Evolutionary conservation across 2,888 invertebrate species (phyloP).

Genomic region (Lithophane semibrunnea): DNA sequence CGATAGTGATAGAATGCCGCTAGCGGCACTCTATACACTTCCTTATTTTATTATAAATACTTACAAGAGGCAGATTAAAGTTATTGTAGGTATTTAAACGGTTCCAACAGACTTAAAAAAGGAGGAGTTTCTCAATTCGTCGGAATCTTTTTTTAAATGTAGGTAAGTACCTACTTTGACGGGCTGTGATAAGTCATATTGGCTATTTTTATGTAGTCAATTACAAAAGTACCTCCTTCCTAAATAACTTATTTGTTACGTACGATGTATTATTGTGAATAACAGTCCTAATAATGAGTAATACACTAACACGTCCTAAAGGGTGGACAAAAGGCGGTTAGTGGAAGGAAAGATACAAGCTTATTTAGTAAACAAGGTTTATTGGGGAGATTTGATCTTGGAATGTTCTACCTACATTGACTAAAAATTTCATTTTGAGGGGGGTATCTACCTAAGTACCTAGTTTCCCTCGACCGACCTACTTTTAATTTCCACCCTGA

Average conservation of each 20-base stretch:
- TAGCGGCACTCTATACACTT: too few relatives aligned
- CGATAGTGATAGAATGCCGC: too few relatives aligned
- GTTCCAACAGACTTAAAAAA: not conserved
- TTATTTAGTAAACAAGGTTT: not conserved
- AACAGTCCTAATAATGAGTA: not conserved
- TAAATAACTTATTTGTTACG: not conserved
- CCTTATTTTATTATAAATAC: not conserved
- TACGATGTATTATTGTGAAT: not conserved
- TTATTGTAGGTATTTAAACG: slow-evolving; percentile 3
- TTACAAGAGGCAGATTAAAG: not conserved
- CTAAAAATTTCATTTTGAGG: not conserved
- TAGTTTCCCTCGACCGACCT: not conserved
- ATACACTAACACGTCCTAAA: not conserved
- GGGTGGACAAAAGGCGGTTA: not conserved
- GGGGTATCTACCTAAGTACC: not conserved
- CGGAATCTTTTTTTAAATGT: not conserved
- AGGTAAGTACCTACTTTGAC: not conserved
- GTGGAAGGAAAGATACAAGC: not conserved
- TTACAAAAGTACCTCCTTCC: slow-evolving; percentile 1
- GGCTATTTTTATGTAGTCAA: slow-evolving; percentile 11
- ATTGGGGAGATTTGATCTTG: not conserved
- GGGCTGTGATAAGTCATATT: slow-evolving; percentile 15
- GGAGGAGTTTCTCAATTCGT: not conserved
- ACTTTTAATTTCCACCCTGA: not conserved
- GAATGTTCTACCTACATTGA: not conserved